Evolutionary conservation across 1,140 invertebrate species (phyloP), one percentile per base, ranked within the genome.

Genomic region (Andricus grossulariae): DNA sequence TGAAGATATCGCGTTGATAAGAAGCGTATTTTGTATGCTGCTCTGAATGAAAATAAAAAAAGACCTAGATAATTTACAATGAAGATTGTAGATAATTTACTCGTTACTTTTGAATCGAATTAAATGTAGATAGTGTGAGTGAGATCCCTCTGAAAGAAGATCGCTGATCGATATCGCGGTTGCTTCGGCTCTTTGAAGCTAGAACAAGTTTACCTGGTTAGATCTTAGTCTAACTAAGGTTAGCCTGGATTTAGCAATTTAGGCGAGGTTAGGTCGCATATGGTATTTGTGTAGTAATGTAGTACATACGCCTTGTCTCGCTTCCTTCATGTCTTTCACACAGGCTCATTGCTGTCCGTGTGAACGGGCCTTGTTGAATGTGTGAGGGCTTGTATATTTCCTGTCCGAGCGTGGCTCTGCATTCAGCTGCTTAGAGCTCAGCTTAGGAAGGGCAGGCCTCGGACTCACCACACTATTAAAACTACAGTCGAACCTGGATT

Each of bases 181-280:
- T 51, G 55, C 54, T 76, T 72, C 70, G 74, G 51, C 49, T 75
- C 76, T 60, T 75, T 77, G 80, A 82, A 85, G 82, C 82, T 76
- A 88, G 86, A 90, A 91, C 89, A 88, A 89, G 90, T 90, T 91
- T 90, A 88, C 88, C 88, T 83, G 85, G 88, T 89, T 87, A 85
- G 82, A 82, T 88, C 57, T 39, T 60, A 18, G 60, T 78, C 80
- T 79, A 75, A 80, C 25, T 72, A 75, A 71, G 39, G 1, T 11
- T 7, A 5, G 60, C n/a, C 0, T 15, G 32, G 57, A 66, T 11
- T 54, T n/a, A 50, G 45, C 54, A 50, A 50, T 45, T 32, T 16
- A 7, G 15, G 19, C n/a, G 25, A 32, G 78, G 79, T 80, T 82
- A 81, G 83, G 72, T 39, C 66, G 78, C 83, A 81, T 80, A 78